A percentile compares a stretch with the other conserved stretches of the same genome.
These are phyloP conservation scores for Drosophila repleta DNA, from an alignment of 1,140 invertebrate species.

Conservation along the genomic window DNA sequence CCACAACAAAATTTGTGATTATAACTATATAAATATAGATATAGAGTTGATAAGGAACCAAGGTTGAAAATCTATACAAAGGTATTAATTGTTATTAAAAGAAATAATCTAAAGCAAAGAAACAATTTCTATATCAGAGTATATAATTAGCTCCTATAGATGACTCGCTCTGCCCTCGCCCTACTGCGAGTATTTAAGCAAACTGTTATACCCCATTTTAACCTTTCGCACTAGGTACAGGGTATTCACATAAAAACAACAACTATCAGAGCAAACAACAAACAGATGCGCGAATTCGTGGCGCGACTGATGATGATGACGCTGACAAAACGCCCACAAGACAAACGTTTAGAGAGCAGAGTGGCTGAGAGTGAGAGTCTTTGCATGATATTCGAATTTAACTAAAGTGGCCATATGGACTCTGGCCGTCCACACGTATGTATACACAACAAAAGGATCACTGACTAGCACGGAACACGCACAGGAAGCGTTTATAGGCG, in stretches of 20 bases:
- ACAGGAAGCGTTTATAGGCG: slow-evolving; percentile 55
- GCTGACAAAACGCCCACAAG: slow-evolving; percentile 67
- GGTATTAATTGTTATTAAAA: neutral
- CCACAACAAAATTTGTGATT: neutral
- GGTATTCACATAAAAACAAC: slow-evolving; percentile 32
- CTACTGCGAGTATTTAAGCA: neutral
- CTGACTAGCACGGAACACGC: slow-evolving; percentile 60
- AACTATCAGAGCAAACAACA: slow-evolving; percentile 37
- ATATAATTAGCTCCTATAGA: too few species aligned
- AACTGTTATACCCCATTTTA: neutral
- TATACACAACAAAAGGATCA: slow-evolving; percentile 67
- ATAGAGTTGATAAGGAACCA: neutral
- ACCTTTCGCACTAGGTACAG: neutral
- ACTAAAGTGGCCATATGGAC: slow-evolving; percentile 41
- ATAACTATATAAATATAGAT: neutral
- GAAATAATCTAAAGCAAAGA: neutral
- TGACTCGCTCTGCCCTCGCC: neutral
- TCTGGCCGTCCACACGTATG: neutral
- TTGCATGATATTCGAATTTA: slow-evolving; percentile 24
- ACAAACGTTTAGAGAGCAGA: slow-evolving; percentile 22
- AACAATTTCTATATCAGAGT: neutral
- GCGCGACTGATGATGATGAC: slow-evolving; percentile 59
- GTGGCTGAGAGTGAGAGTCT: neutral
- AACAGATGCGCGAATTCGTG: slow-evolving; percentile 61
- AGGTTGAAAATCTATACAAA: neutral